phyloP scores from a whole-genome alignment of 92 coral and sea anemone species.

The Zoanthus gigantus region DNA sequence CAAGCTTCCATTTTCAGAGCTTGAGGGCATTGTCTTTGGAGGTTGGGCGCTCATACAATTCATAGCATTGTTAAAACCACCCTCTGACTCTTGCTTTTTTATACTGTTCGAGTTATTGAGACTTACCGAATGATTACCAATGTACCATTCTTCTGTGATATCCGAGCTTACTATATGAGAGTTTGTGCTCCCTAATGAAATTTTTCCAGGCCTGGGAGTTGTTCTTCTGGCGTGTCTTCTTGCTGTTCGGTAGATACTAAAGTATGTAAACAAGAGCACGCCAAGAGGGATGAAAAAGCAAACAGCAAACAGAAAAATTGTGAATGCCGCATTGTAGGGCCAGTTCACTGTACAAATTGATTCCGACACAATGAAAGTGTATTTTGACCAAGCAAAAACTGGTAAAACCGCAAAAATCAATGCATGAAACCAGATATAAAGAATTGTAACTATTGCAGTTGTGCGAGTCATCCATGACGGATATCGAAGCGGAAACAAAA shows the following conservation, averaged over 20 bases:
- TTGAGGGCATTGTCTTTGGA: background rate
- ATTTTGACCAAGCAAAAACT: constrained; percentile 71
- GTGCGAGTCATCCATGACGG: constrained; percentile 75
- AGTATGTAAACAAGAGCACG: constrained; percentile 73
- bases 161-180: background rate
- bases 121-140: background rate
- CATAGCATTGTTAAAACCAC: background rate
- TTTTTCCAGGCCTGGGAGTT: constrained; percentile 74
- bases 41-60: background rate
- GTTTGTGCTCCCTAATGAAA: constrained; percentile 6
- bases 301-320: constrained; percentile 76
- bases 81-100: background rate
- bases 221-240: constrained; percentile 71
- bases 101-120: background rate
- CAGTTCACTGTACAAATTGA: constrained; percentile 89
- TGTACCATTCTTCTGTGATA: background rate
- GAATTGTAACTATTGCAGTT: constrained; percentile 69
- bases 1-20: background rate
- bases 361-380: constrained; percentile 75
- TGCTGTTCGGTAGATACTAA: constrained; percentile 73
- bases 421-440: constrained; percentile 82
- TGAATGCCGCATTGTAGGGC: constrained; percentile 69
- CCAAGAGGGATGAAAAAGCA: constrained; percentile 85
- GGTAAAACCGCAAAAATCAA: constrained; percentile 77
- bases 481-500: constrained; percentile 83